Evolutionary conservation across 2,797 vertebrate species (phyloP).

Genomic region (Tolypeutes matacus): DNA sequence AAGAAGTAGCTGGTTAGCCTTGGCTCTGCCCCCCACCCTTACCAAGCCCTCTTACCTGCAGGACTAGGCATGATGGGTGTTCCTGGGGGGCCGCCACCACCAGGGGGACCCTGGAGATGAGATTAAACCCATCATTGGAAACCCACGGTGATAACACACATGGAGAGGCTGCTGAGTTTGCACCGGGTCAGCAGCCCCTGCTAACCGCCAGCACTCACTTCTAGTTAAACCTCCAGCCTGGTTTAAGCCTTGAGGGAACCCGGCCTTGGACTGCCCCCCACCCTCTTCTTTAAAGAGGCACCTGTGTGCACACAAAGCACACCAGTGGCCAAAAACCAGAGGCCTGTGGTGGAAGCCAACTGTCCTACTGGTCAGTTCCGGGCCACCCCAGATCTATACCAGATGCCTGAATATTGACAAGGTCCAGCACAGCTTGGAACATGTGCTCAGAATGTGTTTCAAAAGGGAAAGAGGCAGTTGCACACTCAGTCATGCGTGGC

Average conservation of each 20-base stretch:
- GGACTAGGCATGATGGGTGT: conserved; percentile 99
- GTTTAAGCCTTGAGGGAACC: not conserved
- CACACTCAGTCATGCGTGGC: fast-evolving
- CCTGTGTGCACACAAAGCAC: fast-evolving
- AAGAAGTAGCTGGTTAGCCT: not conserved
- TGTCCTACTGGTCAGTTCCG: not conserved
- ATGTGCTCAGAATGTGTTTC: not conserved
- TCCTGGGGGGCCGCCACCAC: conserved; percentile 98
- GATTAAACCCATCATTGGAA: conserved; percentile 60
- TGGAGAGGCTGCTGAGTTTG: conserved; percentile 14
- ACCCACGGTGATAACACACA: not conserved
- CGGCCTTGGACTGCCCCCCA: fast-evolving
- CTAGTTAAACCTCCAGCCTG: conserved; percentile 23
- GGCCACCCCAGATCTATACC: not conserved
- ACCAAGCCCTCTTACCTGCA: conserved; percentile 90
- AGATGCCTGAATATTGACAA: fast-evolving
- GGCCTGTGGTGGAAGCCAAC: not conserved
- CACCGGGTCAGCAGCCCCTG: conserved; percentile 9
- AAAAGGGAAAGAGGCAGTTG: not conserved
- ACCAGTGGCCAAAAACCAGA: not conserved
- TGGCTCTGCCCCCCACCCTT: not conserved
- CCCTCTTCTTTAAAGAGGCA: not conserved
- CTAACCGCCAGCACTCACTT: not conserved
- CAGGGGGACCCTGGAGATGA: conserved; percentile 94
- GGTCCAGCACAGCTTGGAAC: not conserved